phyloP scores from a whole-genome alignment of 2,888 invertebrate species.

The Acanthoscelides obtectus region DNA sequence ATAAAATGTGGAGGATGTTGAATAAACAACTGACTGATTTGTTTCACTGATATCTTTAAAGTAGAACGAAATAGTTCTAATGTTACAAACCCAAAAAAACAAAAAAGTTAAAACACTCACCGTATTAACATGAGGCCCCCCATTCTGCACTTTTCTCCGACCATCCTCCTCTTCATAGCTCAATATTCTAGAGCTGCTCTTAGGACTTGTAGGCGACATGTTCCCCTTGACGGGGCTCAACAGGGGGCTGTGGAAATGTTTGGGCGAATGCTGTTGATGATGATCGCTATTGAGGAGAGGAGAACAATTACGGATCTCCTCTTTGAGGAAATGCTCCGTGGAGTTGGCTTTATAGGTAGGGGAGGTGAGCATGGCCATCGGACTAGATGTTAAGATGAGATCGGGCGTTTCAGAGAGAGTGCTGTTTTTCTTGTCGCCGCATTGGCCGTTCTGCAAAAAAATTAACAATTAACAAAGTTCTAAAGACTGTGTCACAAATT shows the following conservation, averaged over 20 bases:
- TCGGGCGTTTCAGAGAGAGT: slow-evolving; percentile 48
- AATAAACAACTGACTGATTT: no score
- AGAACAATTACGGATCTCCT: slow-evolving; percentile 20
- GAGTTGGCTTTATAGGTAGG: slow-evolving; percentile 24
- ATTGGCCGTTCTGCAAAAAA: neutral
- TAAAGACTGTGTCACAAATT: no score
- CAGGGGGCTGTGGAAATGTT: slow-evolving; percentile 14
- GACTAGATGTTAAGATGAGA: slow-evolving; percentile 47
- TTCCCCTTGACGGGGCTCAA: slow-evolving; percentile 11
- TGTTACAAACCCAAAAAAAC: no score
- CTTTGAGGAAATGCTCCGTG: slow-evolving; percentile 29
- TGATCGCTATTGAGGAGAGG: neutral
- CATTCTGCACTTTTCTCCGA: neutral
- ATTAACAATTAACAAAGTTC: no score
- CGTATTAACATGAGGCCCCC: neutral
- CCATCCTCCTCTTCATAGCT: neutral
- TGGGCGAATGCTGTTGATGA: neutral
- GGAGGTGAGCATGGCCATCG: slow-evolving; percentile 23
- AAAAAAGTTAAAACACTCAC: neutral
- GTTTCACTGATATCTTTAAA: no score
- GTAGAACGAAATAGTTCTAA: no score
- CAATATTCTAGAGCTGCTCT: slow-evolving; percentile 23
- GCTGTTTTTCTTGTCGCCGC: slow-evolving; percentile 15
- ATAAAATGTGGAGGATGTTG: no score
- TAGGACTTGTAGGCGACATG: slow-evolving; percentile 15